Evolutionary conservation across 2,888 invertebrate species (phyloP), one percentile per base, ranked within the genome.

Genomic region (Aporophyla nigra): DNA sequence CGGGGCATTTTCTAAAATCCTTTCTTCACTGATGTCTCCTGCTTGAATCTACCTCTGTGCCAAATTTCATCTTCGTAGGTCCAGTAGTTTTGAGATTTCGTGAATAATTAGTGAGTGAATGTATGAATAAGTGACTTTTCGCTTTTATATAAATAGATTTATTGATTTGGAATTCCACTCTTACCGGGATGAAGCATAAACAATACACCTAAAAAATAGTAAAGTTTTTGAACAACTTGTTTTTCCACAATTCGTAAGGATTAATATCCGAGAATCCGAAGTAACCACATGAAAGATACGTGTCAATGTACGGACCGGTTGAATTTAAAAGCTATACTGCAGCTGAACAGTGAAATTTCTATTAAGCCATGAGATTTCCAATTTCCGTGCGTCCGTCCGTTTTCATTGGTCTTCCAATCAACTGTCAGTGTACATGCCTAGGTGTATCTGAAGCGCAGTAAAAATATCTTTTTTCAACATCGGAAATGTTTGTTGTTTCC

Each of bases 291-390:
- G 43, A 61, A 70, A 69, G 46, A 46, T 56, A 53, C 40, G 5
- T 59, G 59, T 58, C 63, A 58, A 49, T 46, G 58, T 54, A 65
- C 54, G 49, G n/a, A 43, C 9, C 56, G 43, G 51, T 27, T n/a
- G 43, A 66, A 80, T 66, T 58, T 71, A 83, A 76, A 80, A 82
- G 65, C 79, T 79, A 78, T 70, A 70, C 74, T 84, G 74, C 86
- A 75, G 66, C 54, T 70, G 78, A 76, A 83, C 63, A 83, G 69
- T 79, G 78, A 81, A 81, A 83, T 85, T 90, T 84, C 89, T 86
- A 86, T 88, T 86, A 82, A 79, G 86, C 72, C 79, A 79, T 79
- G 86, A 88, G 90, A 89, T 89, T 90, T 87, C 80, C 82, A 88
- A 87, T 87, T 87, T 87, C 87, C 87, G 88, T 72, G 65, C 68